Evolutionary conservation across 2,113 vertebrate species (phyloP), one percentile per base, ranked within the genome.

Genomic region (Petromus typicus): DNA sequence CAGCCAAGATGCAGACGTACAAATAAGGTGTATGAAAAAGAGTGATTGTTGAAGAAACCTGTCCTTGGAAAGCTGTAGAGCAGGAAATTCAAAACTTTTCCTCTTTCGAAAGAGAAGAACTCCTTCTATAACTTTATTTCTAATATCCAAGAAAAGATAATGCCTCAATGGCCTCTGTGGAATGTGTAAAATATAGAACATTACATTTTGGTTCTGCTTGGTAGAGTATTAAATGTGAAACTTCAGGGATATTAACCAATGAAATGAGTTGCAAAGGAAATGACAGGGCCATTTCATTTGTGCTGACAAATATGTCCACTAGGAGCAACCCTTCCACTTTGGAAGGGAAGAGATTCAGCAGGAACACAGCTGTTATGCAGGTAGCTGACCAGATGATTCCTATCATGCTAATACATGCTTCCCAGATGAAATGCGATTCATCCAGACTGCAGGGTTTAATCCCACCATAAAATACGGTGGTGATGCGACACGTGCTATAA

Each of bases 111-210:
- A 94, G 2, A 11, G 20, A 86, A 94, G 34, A 78, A 43, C n/a
- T 85, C 51, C 63, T 75, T 48, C 69, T 48, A 16, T 54, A 86
- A 66, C 79, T 94, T 40, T 48, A 85, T 81, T 89, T 90, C 37
- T 66, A 63, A 86, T 40, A 48, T 51, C 92, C 45, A 80, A 51
- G 4, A 90, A 75, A 12, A 81, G 27, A 51, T 93, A 61, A 56
- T 18, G 34, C 73, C n/a, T 90, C 73, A 51, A 3, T 81, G 43
- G 14, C 30, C 54, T 40, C 43, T 85, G 32, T 34, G 20, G 51
- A 69, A 78, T 85, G 86, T 57, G 13, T 43, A 1, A 45, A 37
- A 40, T 37, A 40, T 2, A 57, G 22, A 45, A 8, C 8, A 76
- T 80, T 94, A 75, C 12, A 10, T 54, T 90, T 12, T 67, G 73